Percentiles rank a stretch among this genome's conserved stretches.
phyloP scores from a whole-genome alignment of 1,140 invertebrate species.

The Ruditapes philippinarum region DNA sequence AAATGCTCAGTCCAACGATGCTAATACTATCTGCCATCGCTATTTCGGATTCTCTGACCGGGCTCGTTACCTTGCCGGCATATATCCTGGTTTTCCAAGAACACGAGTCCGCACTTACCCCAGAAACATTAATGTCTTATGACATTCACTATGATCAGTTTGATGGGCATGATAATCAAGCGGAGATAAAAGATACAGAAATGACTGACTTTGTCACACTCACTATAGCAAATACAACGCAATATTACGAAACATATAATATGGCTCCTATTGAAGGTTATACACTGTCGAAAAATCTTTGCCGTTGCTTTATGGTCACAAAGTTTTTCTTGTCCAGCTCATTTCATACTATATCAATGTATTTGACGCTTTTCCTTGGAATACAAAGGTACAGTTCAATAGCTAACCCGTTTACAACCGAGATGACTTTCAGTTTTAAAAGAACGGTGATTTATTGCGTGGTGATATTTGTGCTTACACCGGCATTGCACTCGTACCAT shows the following conservation, averaged over 20 bases:
- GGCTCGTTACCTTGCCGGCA: conserved; percentile 20
- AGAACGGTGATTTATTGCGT: not conserved
- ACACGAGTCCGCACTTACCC: not conserved
- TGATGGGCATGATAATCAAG: not conserved
- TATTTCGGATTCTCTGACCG: conserved; percentile 30
- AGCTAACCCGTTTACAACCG: not conserved
- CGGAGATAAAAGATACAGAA: not conserved
- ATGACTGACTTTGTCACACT: too few species aligned
- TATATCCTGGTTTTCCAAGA: conserved; percentile 25
- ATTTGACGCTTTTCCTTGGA: conserved; percentile 32
- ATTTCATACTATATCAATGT: conserved; percentile 54
- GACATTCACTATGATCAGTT: not conserved
- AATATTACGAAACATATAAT: not conserved
- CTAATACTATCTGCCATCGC: conserved; percentile 21
- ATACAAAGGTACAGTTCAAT: conserved; percentile 18
- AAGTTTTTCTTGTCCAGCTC: conserved; percentile 28
- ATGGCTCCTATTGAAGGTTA: not conserved
- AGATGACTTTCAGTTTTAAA: not conserved
- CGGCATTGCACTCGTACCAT: conserved; percentile 41
- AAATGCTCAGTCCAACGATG: conserved; percentile 3
- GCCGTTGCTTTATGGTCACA: conserved; percentile 26
- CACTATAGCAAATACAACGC: too few species aligned
- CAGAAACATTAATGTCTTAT: too few species aligned
- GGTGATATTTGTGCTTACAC: not conserved
- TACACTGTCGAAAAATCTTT: not conserved